These are phyloP conservation scores for Adela reaumurella DNA, from an alignment of 2,888 invertebrate genomes.

Conservation along the genomic window DNA sequence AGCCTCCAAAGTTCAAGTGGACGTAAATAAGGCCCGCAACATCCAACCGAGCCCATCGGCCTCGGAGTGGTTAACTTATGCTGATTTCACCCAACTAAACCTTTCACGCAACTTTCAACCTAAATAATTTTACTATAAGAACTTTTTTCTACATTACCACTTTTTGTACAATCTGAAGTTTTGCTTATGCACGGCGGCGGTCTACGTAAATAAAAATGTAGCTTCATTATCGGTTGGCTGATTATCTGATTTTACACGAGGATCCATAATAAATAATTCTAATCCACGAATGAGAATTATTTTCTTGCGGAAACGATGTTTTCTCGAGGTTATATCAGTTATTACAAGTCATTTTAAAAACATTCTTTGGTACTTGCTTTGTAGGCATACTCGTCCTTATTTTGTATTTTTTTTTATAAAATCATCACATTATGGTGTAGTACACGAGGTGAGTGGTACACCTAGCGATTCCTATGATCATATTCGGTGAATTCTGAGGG, in stretches of 20 bases:
- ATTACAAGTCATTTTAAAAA: too few relatives aligned
- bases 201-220: background rate
- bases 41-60: constrained; percentile 43
- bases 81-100: background rate
- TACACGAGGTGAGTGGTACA: too few relatives aligned
- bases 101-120: background rate
- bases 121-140: background rate
- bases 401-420: too few relatives aligned
- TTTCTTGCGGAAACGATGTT: too few relatives aligned
- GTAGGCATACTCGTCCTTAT: too few relatives aligned
- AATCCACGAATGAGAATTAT: background rate
- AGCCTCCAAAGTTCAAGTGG: constrained; percentile 44
- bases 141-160: background rate
- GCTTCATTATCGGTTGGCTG: background rate
- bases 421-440: too few relatives aligned
- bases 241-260: background rate
- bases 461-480: too few relatives aligned
- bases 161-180: background rate
- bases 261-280: background rate
- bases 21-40: constrained; percentile 53
- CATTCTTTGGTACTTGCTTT: too few relatives aligned
- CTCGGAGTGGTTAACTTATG: constrained; percentile 6
- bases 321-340: too few relatives aligned
- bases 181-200: background rate
- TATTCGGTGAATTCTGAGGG: too few relatives aligned